These are phyloP conservation scores for Drosophila guanche DNA, from an alignment of 1,140 invertebrate species.

Conservation along the genomic window DNA sequence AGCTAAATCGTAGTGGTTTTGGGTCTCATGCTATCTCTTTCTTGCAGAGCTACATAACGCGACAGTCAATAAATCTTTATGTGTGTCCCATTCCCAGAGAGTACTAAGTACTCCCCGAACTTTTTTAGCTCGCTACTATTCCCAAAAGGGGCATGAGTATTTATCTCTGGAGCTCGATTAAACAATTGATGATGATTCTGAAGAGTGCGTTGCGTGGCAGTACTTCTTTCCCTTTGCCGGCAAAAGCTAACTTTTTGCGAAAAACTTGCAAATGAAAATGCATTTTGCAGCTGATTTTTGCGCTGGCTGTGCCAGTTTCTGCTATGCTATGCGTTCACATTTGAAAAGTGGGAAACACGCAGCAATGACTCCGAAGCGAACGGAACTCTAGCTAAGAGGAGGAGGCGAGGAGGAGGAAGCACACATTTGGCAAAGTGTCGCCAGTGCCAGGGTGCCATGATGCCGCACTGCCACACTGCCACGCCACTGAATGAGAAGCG, in stretches of 20 bases:
- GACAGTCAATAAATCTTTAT: no score
- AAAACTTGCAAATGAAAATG: conserved; percentile 77
- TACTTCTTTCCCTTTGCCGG: conserved; percentile 18
- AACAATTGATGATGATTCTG: conserved; percentile 28
- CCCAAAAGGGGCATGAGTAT: neutral
- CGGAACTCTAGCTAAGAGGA: neutral
- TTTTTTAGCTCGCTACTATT: conserved; percentile 7
- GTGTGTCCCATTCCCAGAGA: neutral
- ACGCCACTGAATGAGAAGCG: conserved; percentile 9
- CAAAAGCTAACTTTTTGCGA: conserved; percentile 37
- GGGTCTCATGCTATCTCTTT: no score
- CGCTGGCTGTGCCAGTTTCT: conserved; percentile 49
- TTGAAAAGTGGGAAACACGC: conserved; percentile 70
- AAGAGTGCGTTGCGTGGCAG: conserved; percentile 25
- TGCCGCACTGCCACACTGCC: no score
- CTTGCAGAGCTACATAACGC: no score
- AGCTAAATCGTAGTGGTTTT: no score
- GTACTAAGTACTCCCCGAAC: neutral
- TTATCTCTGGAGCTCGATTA: conserved; percentile 18
- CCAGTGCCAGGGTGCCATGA: conserved; percentile 32
- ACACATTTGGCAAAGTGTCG: conserved; percentile 71
- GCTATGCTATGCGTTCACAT: conserved; percentile 28
- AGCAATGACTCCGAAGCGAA: conserved; percentile 60
- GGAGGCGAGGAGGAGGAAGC: conserved; percentile 17
- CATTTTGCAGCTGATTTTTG: conserved; percentile 71